Percentiles rank a stretch among this genome's conserved stretches.
Conservation (phyloP, 2,888 invertebrate species). For the Coleophora flavipennella region DNA sequence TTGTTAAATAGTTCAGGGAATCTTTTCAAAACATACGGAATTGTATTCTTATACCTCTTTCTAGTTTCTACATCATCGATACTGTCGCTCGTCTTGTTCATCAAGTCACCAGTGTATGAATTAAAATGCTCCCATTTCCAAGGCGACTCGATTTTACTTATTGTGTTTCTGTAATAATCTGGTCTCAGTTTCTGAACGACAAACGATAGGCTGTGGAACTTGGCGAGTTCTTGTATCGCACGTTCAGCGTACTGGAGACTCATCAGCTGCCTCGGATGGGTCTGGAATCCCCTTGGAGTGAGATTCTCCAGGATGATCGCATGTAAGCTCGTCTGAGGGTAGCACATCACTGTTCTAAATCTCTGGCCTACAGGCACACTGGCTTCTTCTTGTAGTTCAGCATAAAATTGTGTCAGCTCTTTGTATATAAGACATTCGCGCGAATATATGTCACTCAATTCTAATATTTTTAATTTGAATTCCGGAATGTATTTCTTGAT, state of each 20-base stretch:
- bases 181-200: too few species aligned
- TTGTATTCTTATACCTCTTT: conserved; percentile 18
- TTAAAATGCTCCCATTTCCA: too few species aligned
- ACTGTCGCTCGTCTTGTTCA: conserved; percentile 19
- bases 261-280: conserved; percentile 27
- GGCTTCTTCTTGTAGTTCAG: conserved; percentile 30
- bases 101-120: conserved; percentile 21
- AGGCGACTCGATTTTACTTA: too few species aligned
- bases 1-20: conserved; percentile 15
- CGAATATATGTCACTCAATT: conserved; percentile 21
- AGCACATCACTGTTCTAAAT: too few species aligned
- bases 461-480: conserved; percentile 14
- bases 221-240: conserved; percentile 36
- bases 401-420: conserved; percentile 28
- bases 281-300: conserved; percentile 29
- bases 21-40: conserved; percentile 13
- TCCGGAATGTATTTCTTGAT: conserved; percentile 28
- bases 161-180: too few species aligned
- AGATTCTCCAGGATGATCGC: conserved; percentile 40
- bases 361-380: conserved; percentile 28
- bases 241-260: conserved; percentile 31
- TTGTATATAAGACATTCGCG: conserved; percentile 33
- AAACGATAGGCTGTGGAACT: conserved; percentile 39
- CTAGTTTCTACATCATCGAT: conserved; percentile 24
- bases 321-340: conserved; percentile 30